A percentile compares a stretch with the other conserved stretches of the same genome.
phyloP scores from a whole-genome alignment of 1,140 invertebrate species.

The Lepidostoma basale region DNA sequence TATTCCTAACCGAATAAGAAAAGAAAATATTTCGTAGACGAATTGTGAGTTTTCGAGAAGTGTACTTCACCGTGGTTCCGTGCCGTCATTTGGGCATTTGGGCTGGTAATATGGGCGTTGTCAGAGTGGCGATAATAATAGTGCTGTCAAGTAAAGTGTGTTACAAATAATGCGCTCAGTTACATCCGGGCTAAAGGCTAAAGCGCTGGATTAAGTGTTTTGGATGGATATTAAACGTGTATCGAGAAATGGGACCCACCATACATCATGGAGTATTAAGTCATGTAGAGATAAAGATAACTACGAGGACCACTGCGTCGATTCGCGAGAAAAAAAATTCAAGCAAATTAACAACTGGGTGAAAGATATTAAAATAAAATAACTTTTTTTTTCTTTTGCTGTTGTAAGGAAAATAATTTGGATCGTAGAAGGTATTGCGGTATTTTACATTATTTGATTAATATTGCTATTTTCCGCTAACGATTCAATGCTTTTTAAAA shows the following conservation, averaged over 20 bases:
- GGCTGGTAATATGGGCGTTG: slow-evolving; percentile 6
- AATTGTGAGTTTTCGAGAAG: no score
- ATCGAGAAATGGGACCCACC: slow-evolving; percentile 29
- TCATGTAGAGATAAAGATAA: slow-evolving; percentile 36
- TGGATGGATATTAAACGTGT: slow-evolving; percentile 22
- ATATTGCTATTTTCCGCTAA: no score
- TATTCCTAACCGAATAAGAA: no score
- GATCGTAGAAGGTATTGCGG: no score
- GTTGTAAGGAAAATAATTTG: no score
- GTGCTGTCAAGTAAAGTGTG: slow-evolving; percentile 10
- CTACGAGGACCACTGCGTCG: slow-evolving; percentile 19
- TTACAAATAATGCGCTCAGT: slow-evolving; percentile 8
- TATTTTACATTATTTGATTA: no score
- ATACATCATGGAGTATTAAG: slow-evolving; percentile 37
- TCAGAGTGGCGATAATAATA: slow-evolving; percentile 12
- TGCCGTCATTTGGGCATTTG: no score
- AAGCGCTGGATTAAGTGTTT: slow-evolving; percentile 26
- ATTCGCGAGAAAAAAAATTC: neutral
- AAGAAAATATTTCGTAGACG: no score
- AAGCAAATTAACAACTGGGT: neutral
- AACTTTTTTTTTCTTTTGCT: no score
- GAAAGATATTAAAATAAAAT: no score
- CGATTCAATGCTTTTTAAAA: no score
- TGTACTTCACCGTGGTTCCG: no score
- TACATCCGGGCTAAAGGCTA: slow-evolving; percentile 15